Percentiles rank a stretch among this genome's conserved stretches.
Evolutionary conservation across 1,140 invertebrate species (phyloP).

Genomic region (Drosophila subpulchrella): DNA sequence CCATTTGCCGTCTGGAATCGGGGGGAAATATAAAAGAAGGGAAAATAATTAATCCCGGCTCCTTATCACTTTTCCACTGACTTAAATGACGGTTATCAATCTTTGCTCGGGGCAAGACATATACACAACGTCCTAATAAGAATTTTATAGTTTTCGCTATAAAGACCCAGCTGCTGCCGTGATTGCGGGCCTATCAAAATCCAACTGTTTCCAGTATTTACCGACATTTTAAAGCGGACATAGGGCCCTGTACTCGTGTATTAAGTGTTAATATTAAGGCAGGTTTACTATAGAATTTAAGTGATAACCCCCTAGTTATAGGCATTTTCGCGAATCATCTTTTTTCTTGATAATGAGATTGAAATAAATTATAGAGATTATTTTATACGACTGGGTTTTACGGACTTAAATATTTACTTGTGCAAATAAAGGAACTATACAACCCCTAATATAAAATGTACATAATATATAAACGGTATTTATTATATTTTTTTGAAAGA

Average conservation of each 20-base stretch:
- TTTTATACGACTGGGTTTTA: too few species aligned
- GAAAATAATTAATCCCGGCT: background rate
- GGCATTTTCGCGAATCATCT: background rate
- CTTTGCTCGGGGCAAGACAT: constrained; percentile 4
- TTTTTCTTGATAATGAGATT: background rate
- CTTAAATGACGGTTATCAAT: constrained; percentile 23
- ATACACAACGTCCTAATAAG: constrained; percentile 2
- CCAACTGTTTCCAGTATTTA: constrained; percentile 40
- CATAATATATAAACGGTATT: too few species aligned
- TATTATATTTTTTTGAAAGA: too few species aligned
- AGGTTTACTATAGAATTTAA: constrained; percentile 8
- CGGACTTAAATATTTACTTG: too few species aligned
- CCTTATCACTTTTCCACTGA: constrained; percentile 24
- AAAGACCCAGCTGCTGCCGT: constrained; percentile 11
- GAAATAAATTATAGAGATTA: too few species aligned
- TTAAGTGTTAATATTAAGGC: constrained; percentile 18
- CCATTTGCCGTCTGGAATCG: constrained; percentile 30
- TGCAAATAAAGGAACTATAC: too few species aligned
- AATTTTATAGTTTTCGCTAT: constrained; percentile 17
- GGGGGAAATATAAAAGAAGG: constrained; percentile 20
- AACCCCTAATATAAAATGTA: too few species aligned
- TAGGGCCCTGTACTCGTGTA: background rate
- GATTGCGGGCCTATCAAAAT: constrained; percentile 18
- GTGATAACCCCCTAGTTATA: background rate
- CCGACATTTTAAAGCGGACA: constrained; percentile 2